Conservation (phyloP, 2,888 invertebrate species). For the Cerastis leucographa region DNA sequence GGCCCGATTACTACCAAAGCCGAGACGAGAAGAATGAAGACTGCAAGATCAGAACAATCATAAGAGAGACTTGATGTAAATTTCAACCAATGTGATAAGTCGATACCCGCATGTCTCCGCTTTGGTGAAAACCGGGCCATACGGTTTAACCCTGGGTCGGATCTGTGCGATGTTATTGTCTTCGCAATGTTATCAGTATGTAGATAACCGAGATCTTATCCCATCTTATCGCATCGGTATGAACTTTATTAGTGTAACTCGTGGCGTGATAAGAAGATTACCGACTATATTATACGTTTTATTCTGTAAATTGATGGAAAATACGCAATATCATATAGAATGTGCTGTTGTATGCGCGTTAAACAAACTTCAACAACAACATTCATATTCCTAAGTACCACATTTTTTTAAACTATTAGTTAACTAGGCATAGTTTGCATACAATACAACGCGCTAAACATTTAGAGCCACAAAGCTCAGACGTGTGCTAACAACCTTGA, state of each 20-base stretch:
- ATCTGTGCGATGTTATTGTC: slow-evolving; percentile 15
- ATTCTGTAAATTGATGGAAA: no score
- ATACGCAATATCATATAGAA: no score
- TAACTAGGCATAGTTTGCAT: background rate
- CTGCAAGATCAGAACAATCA: background rate
- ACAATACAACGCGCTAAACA: background rate
- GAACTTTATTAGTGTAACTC: background rate
- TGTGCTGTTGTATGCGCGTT: background rate
- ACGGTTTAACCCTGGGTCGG: background rate
- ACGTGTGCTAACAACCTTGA: slow-evolving; percentile 48
- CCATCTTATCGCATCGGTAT: slow-evolving; percentile 1
- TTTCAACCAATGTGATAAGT: background rate
- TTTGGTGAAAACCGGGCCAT: background rate
- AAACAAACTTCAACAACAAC: background rate
- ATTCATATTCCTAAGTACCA: background rate
- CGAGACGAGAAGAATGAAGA: background rate
- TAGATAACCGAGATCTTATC: slow-evolving; percentile 16
- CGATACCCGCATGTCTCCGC: background rate
- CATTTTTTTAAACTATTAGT: background rate
- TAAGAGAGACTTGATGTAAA: background rate
- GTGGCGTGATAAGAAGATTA: slow-evolving; percentile 23
- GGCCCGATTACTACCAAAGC: background rate
- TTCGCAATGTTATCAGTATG: background rate
- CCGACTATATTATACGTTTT: background rate
- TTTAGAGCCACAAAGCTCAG: background rate